Conservation (phyloP, 2,888 invertebrate genomes). For the Drosophila seclusa region DNA sequence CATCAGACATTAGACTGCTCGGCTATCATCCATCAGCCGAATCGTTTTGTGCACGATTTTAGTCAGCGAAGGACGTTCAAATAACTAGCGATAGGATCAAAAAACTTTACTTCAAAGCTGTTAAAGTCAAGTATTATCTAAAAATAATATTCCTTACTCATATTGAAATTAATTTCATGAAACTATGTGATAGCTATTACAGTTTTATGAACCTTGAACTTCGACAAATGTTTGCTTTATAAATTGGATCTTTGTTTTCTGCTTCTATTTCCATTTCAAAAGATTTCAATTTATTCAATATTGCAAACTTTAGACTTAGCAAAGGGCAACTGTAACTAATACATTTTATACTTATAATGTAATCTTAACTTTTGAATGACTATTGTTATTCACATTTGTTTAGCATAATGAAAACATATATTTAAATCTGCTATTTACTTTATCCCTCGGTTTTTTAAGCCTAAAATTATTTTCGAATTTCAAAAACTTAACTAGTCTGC, state of each 20-base stretch:
- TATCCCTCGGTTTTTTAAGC: no score
- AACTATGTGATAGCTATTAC: not conserved
- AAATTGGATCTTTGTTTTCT: not conserved
- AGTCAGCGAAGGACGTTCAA: constrained; percentile 50
- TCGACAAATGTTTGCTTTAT: not conserved
- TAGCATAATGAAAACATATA: not conserved
- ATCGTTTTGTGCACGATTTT: constrained; percentile 20
- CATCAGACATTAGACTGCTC: constrained; percentile 9
- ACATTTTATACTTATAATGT: not conserved
- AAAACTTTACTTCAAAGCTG: not conserved
- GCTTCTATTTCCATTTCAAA: not conserved
- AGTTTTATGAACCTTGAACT: not conserved
- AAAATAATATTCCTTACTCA: not conserved
- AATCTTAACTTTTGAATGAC: not conserved
- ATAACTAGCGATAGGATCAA: not conserved
- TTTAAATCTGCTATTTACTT: not conserved
- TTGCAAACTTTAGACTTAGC: not conserved
- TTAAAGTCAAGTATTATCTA: not conserved
- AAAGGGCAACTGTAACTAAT: not conserved
- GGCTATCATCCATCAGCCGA: constrained; percentile 3
- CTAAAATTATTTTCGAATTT: not conserved
- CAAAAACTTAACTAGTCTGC: not conserved
- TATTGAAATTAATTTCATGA: not conserved
- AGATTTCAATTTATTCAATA: not conserved
- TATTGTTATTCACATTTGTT: not conserved